Conservation (phyloP, 2,888 invertebrate genomes). For the Lacanobia oleracea region DNA sequence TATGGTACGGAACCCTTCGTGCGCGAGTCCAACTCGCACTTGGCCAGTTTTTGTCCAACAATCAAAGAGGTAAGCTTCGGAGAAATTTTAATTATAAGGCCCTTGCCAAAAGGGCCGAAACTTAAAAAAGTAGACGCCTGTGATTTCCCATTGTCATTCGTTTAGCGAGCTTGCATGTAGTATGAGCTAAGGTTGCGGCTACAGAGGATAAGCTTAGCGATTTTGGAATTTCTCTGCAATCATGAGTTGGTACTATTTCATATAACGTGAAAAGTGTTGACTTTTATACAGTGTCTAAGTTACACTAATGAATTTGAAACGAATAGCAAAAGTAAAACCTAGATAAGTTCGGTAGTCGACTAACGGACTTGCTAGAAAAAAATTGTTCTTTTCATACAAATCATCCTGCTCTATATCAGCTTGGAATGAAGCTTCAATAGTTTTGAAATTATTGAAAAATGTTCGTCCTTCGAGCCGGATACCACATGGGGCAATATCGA, state of each 20-base stretch:
- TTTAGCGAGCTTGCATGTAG: conserved; percentile 60
- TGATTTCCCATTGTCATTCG: conserved; percentile 62
- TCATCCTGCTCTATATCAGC: no score
- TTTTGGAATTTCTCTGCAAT: background rate
- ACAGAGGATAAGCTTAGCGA: conserved; percentile 15
- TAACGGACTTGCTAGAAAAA: no score
- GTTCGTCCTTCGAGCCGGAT: conserved; percentile 4
- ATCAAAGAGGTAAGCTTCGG: conserved; percentile 29
- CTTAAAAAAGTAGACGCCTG: conserved; percentile 30
- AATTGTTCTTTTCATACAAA: no score
- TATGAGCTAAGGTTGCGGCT: conserved; percentile 33
- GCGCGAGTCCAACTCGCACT: no score
- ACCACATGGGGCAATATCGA: background rate
- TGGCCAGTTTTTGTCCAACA: conserved; percentile 28
- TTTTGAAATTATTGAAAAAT: no score
- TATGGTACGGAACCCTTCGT: no score
- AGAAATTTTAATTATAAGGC: conserved; percentile 45
- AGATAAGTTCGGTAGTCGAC: no score
- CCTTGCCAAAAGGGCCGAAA: conserved; percentile 49
- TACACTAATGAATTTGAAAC: no score
- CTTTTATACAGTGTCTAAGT: background rate
- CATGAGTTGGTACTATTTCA: background rate
- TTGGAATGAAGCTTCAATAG: no score
- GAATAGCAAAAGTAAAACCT: no score
- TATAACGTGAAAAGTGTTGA: background rate